phyloP scores from a whole-genome alignment of 2,113 vertebrate species.

The Paracanthobrama guichenoti region DNA sequence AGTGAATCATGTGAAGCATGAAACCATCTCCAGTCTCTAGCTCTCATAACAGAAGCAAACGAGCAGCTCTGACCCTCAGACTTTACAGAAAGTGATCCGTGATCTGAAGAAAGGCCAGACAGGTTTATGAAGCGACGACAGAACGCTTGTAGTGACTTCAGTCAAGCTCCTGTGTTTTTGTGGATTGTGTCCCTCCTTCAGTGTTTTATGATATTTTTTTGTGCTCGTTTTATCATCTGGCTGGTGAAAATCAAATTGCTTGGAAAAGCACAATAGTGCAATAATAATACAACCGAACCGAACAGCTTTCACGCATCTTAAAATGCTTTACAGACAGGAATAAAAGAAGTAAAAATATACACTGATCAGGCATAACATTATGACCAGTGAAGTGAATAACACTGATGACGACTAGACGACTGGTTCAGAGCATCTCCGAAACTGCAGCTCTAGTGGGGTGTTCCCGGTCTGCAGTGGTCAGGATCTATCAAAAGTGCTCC shows the following conservation, averaged over 20 bases:
- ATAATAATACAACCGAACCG: neutral
- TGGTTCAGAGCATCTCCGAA: too few relatives aligned
- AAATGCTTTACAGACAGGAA: neutral
- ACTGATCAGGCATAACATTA: neutral
- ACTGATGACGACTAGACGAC: too few relatives aligned
- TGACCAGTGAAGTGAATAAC: too few relatives aligned
- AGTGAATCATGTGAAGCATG: neutral
- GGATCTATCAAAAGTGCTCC: too few relatives aligned
- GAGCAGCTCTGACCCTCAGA: conserved; percentile 10
- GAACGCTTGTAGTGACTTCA: too few relatives aligned
- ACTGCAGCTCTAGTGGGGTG: too few relatives aligned
- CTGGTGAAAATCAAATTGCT: neutral
- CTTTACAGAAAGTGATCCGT: too few relatives aligned
- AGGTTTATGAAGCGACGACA: neutral
- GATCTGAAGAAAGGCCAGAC: neutral
- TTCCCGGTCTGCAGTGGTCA: too few relatives aligned
- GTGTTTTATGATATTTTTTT: neutral
- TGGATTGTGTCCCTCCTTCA: neutral
- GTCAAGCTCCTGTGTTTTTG: neutral
- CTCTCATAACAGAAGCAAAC: neutral
- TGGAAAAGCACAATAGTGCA: neutral
- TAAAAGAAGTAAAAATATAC: neutral
- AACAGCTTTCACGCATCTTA: neutral
- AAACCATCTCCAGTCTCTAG: neutral
- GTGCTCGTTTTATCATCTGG: neutral